Evolutionary conservation across 2,113 vertebrate genomes (phyloP), one percentile per base, ranked within the genome.

Genomic region (Sturnus vulgaris): DNA sequence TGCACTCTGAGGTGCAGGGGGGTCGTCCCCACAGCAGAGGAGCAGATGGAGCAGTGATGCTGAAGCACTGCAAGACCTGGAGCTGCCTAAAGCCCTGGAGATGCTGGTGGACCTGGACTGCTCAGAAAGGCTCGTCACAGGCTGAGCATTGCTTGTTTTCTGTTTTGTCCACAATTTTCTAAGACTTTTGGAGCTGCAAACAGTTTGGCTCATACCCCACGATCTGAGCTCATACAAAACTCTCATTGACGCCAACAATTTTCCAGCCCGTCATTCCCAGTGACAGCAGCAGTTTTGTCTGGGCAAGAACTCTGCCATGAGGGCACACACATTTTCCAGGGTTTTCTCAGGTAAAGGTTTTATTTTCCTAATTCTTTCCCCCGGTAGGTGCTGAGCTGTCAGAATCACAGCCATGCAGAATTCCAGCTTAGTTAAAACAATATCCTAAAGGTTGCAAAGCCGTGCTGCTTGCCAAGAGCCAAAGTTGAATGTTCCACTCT

Each of bases 401-500:
- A 73, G 63, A 93, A 92, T 89, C 16, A 4, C 61, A 86, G 78
- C 86, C 25, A 4, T 69, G 56, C 84, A 87, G 91, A 69, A 81
- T 95, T 96, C 83, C 86, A 93, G 64, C 91, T 95, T 89, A 83
- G 79, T 92, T 96, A 96, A 97, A 94, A 95, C 93, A 96, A 95
- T 96, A 95, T 90, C 90, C 95, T 96, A 94, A 95, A 95, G 85
- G 86, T 93, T 97, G 85, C 19, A 60, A 95, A 96, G 77, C 69
- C 4, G 3, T 61, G 60, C 52, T 56, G 65, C 77, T 91, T 96
- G 96, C 96, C 96, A 97, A 76, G 91, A 93, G 91, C 11, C 12
- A 94, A 98, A 97, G 94, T 95, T 92, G 78, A 97, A 95, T 71
- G 92, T 97, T 96, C 90, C 91, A 90, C 92, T 96, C 93, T 86